These are phyloP conservation scores for Ips nitidus DNA, from an alignment of 1,140 invertebrate genomes.

Conservation along the genomic window DNA sequence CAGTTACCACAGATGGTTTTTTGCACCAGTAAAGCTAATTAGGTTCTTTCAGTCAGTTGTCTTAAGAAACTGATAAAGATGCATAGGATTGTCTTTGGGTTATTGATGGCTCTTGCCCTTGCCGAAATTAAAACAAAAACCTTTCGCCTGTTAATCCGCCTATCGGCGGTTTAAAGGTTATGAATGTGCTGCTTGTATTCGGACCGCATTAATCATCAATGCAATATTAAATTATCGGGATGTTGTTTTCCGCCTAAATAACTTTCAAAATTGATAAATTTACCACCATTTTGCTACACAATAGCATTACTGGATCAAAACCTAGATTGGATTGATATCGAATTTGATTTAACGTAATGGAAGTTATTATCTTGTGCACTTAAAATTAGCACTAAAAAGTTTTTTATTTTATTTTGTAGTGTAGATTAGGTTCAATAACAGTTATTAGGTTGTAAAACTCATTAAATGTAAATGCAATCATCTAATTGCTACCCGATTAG, in stretches of 20 bases:
- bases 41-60: constrained; percentile 6
- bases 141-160: not conserved
- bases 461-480: too few relatives aligned
- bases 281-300: not conserved
- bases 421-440: too few relatives aligned
- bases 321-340: not conserved
- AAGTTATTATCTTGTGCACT: not conserved
- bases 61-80: constrained; percentile 6
- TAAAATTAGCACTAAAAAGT: not conserved
- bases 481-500: too few relatives aligned
- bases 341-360: constrained; percentile 1
- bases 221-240: constrained; percentile 14
- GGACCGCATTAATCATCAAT: constrained; percentile 3
- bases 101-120: constrained; percentile 3
- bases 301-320: not conserved
- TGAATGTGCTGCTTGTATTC: not conserved
- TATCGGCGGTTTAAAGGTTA: not conserved
- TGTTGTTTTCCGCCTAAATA: constrained; percentile 12
- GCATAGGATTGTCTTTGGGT: not conserved
- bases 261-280: constrained; percentile 12
- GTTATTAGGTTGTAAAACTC: too few relatives aligned
- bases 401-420: too few relatives aligned
- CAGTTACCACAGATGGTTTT: constrained; percentile 1
- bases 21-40: constrained; percentile 2
- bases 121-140: not conserved